phyloP scores from a whole-genome alignment of 2,797 vertebrate species.

The Threskiornis aethiopicus region DNA sequence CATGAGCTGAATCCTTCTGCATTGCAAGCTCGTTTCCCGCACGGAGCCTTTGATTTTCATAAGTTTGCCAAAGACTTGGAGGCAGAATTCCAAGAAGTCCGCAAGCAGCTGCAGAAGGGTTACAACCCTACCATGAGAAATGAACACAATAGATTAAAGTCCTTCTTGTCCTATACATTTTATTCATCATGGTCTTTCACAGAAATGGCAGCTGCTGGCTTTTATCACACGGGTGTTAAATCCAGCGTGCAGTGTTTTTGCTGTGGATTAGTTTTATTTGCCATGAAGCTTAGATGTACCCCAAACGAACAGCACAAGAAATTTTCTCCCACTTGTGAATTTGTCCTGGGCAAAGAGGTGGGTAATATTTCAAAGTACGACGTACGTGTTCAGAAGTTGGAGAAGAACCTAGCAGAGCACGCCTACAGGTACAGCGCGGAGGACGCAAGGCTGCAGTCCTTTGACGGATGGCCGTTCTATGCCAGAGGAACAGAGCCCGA shows the following conservation, averaged over 20 bases:
- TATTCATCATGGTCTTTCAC: not conserved
- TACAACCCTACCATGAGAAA: conserved; percentile 49
- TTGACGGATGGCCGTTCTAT: not conserved
- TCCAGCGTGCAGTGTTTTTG: conserved; percentile 8
- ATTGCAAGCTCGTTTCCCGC: not conserved
- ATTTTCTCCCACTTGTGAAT: not conserved
- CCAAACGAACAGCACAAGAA: not conserved
- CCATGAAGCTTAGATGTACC: not conserved
- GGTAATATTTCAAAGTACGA: conserved; percentile 7
- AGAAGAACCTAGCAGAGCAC: not conserved
- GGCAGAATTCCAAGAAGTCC: not conserved
- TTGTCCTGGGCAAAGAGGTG: conserved; percentile 6
- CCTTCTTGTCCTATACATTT: not conserved
- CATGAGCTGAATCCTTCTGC: not conserved
- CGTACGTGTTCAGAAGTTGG: not conserved
- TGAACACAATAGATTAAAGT: conserved; percentile 31
- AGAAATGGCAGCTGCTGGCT: conserved; percentile 11
- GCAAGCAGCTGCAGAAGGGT: not conserved
- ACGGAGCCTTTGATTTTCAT: not conserved
- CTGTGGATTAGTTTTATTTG: not conserved
- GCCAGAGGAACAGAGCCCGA: not conserved
- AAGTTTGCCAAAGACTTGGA: not conserved
- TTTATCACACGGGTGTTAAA: not conserved
- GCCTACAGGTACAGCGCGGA: not conserved
- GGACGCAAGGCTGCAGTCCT: not conserved